phyloP scores from a whole-genome alignment of 2,113 vertebrate species.

The Albula goreensis region DNA sequence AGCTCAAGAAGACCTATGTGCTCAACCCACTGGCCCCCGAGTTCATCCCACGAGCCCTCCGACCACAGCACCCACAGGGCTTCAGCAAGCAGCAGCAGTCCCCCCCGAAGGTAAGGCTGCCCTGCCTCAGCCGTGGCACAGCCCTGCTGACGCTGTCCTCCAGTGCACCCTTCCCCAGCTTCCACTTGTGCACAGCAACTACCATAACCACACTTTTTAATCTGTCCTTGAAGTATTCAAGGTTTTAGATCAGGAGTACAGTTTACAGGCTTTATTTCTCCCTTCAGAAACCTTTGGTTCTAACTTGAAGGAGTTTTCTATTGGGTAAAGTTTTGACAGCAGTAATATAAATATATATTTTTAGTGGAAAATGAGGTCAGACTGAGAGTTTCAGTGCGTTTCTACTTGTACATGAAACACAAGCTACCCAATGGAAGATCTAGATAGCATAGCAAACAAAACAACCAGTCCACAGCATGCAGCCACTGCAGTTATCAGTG shows the following conservation, averaged over 20 bases:
- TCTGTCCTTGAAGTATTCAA: too few relatives aligned
- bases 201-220: too few relatives aligned
- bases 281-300: background rate
- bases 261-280: too few relatives aligned
- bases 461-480: background rate
- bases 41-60: slow-evolving; percentile 92
- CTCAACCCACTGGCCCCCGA: slow-evolving; percentile 96
- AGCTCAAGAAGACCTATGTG: slow-evolving; percentile 98
- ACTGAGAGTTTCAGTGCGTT: background rate
- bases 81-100: slow-evolving; percentile 83
- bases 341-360: too few relatives aligned
- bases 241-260: too few relatives aligned
- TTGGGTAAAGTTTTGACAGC: background rate
- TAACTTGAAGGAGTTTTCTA: background rate
- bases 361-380: background rate
- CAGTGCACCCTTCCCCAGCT: background rate
- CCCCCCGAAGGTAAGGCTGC: slow-evolving; percentile 83
- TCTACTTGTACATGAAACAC: background rate
- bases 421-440: too few relatives aligned
- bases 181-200: too few relatives aligned
- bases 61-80: slow-evolving; percentile 76
- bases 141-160: background rate
- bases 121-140: too few relatives aligned
- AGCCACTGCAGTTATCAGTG: background rate
- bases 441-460: background rate